Percentiles rank a stretch among this genome's conserved stretches.
These are phyloP conservation scores for Cyclophora albipunctata DNA, from an alignment of 2,888 invertebrate genomes.

Conservation along the genomic window DNA sequence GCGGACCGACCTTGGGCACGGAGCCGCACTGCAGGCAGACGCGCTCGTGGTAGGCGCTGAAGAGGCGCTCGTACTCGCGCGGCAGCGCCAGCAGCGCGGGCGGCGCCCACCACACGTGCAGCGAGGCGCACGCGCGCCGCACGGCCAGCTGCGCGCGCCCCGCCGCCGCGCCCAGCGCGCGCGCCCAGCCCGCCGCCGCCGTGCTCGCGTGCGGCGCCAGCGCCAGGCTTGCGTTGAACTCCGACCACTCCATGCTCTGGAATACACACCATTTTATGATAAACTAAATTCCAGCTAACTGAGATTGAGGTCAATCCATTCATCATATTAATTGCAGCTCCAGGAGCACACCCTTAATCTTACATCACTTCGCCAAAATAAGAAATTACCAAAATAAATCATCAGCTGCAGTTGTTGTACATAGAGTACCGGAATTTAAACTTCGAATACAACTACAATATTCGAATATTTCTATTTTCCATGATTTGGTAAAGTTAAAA, in stretches of 20 bases:
- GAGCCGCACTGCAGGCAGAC: slow-evolving; percentile 92
- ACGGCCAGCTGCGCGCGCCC: slow-evolving; percentile 60
- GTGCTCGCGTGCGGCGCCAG: slow-evolving; percentile 18
- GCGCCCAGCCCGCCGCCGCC: slow-evolving; percentile 43
- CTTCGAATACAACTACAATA: too few relatives aligned
- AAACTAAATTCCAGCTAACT: too few relatives aligned
- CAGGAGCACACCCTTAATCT: too few relatives aligned
- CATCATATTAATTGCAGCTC: too few relatives aligned
- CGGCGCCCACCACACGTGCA: slow-evolving; percentile 86
- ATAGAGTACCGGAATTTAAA: too few relatives aligned
- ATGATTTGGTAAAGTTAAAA: too few relatives aligned
- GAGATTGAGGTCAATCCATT: too few relatives aligned
- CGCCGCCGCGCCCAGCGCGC: slow-evolving; percentile 44
- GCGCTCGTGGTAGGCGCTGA: slow-evolving; percentile 91
- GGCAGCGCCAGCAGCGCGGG: slow-evolving; percentile 91
- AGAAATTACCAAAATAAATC: too few relatives aligned
- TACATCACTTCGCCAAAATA: too few relatives aligned
- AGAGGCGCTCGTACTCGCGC: slow-evolving; percentile 88
- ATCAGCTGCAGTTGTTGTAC: too few relatives aligned
- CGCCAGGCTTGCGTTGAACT: slow-evolving; percentile 34
- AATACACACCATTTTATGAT: not conserved
- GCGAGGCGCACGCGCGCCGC: slow-evolving; percentile 80
- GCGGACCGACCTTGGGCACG: slow-evolving; percentile 76
- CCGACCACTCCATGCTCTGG: slow-evolving; percentile 35
- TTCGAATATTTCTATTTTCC: too few relatives aligned